A percentile compares a stretch with the other conserved stretches of the same genome.
Evolutionary conservation across 2,113 vertebrate genomes (phyloP).

Genomic region (Plectropomus leopardus): DNA sequence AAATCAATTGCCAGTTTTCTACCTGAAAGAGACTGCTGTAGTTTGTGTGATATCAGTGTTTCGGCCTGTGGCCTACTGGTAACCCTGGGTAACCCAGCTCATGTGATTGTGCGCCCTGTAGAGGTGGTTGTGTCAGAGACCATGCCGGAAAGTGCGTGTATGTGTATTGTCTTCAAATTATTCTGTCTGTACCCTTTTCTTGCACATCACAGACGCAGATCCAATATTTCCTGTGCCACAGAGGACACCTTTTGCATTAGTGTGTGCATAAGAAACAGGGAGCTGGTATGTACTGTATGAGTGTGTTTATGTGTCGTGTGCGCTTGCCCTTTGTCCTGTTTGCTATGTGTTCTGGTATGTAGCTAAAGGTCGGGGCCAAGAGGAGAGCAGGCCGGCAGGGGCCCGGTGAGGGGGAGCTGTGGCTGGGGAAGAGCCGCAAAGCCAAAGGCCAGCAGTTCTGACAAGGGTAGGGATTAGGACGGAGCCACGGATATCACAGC

Average conservation of each 20-base stretch:
- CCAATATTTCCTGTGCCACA: slow-evolving; percentile 10
- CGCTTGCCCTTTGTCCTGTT: slow-evolving; percentile 83
- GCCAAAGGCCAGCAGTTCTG: slow-evolving; percentile 67
- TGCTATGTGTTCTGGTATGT: slow-evolving; percentile 86
- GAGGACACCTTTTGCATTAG: slow-evolving; percentile 26
- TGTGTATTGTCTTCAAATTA: background rate
- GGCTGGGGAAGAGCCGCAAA: slow-evolving; percentile 57
- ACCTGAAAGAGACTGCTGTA: too few relatives aligned
- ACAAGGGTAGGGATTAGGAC: slow-evolving; percentile 42
- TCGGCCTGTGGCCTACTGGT: slow-evolving; percentile 27
- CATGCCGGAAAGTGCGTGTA: background rate
- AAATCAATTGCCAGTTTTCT: too few relatives aligned
- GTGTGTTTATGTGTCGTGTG: slow-evolving; percentile 60
- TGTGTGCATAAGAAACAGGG: slow-evolving; percentile 16
- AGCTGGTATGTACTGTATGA: slow-evolving; percentile 22
- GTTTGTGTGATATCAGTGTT: too few relatives aligned
- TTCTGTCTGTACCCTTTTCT: background rate
- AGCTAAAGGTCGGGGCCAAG: slow-evolving; percentile 84
- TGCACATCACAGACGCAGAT: slow-evolving; percentile 16
- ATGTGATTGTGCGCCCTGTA: slow-evolving; percentile 32
- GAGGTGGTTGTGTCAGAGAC: slow-evolving; percentile 51
- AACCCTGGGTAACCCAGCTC: slow-evolving; percentile 40
- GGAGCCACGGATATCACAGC: slow-evolving; percentile 16
- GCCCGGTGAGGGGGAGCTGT: slow-evolving; percentile 75
- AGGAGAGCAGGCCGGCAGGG: slow-evolving; percentile 71